Conservation (phyloP, 92 coral and sea anemone species). For the Palythoa grandiflora region DNA sequence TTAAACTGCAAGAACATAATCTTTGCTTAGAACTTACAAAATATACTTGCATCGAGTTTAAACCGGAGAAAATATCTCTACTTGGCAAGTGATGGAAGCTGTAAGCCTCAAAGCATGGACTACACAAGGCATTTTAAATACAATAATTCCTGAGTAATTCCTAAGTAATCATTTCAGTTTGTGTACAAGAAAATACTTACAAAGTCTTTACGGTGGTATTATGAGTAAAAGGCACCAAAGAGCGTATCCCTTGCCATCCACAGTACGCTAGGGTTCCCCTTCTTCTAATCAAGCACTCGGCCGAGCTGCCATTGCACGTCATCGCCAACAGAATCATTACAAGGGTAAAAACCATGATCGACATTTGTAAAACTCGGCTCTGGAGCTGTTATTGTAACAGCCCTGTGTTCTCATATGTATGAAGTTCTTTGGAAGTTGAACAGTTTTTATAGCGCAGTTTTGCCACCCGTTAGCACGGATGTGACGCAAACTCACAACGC, state of each 20-base stretch:
- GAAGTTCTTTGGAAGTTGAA: neutral
- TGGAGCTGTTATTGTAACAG: neutral
- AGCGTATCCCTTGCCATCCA: slow-evolving; percentile 15
- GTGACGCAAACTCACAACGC: slow-evolving; percentile 25
- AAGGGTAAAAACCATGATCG: neutral
- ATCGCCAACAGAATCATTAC: slow-evolving; percentile 3
- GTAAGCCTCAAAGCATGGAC: neutral
- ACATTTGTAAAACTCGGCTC: neutral
- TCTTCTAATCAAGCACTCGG: slow-evolving; percentile 1
- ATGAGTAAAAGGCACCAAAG: neutral
- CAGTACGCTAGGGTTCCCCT: slow-evolving; percentile 18
- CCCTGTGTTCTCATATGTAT: neutral
- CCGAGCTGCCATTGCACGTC: neutral
- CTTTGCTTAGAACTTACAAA: neutral
- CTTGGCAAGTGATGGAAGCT: neutral
- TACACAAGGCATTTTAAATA: neutral
- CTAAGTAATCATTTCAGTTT: neutral
- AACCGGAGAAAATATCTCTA: neutral
- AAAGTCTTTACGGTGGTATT: slow-evolving; percentile 27
- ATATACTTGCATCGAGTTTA: neutral
- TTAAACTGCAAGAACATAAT: neutral
- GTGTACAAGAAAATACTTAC: slow-evolving; percentile 18
- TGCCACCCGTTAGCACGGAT: slow-evolving; percentile 39
- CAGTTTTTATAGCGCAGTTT: neutral
- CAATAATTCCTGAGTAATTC: slow-evolving; percentile 19